These are phyloP conservation scores for Lanius collurio DNA, from an alignment of 2,113 vertebrate genomes.

Conservation along the genomic window DNA sequence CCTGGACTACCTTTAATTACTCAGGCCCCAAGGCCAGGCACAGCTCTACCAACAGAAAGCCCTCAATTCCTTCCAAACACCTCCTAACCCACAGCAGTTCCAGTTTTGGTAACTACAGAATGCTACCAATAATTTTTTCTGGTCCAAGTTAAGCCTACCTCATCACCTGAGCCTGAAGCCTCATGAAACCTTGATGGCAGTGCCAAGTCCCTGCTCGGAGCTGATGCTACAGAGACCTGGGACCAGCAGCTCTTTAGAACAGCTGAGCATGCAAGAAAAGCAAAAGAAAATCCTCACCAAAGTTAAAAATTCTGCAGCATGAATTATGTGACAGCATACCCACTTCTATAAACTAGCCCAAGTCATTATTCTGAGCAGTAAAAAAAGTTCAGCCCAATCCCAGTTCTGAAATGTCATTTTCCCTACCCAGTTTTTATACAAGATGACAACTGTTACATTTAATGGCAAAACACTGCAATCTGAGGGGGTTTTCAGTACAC, in stretches of 20 bases:
- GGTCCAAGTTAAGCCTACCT: rapidly evolving
- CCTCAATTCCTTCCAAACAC: not conserved
- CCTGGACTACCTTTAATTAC: no score
- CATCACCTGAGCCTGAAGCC: not conserved
- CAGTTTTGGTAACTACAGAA: not conserved
- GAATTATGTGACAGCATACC: rapidly evolving
- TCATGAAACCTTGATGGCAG: rapidly evolving
- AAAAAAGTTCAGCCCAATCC: not conserved
- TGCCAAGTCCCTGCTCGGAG: not conserved
- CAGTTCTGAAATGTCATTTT: not conserved
- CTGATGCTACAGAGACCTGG: rapidly evolving
- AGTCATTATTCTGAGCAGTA: not conserved
- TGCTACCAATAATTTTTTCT: not conserved
- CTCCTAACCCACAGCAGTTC: rapidly evolving
- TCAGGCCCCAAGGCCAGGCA: no score
- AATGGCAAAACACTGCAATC: not conserved
- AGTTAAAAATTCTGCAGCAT: not conserved
- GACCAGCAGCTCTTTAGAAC: not conserved
- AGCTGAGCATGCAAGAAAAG: not conserved
- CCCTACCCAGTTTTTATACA: rapidly evolving
- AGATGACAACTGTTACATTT: not conserved
- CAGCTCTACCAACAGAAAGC: not conserved
- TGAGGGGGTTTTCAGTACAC: not conserved
- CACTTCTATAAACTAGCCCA: not conserved
- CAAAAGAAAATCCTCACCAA: not conserved